These are phyloP conservation scores for Meteorus colon DNA, from an alignment of 2,888 invertebrate genomes.

Conservation along the genomic window DNA sequence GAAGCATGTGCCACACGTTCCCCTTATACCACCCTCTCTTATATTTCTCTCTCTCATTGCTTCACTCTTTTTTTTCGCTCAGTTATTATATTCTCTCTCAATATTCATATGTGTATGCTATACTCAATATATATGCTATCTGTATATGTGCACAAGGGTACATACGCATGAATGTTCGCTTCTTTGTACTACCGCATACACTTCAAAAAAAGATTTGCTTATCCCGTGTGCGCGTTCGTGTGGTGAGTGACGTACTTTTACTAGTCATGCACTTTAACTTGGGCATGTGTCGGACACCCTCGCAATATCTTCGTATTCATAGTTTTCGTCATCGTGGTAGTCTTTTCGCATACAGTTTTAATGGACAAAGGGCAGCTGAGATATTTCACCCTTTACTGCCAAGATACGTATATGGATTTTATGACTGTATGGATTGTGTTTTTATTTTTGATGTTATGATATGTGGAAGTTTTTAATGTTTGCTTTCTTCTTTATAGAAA, in stretches of 20 bases:
- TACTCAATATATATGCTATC: not conserved
- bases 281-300: constrained; percentile 37
- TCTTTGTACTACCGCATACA: constrained; percentile 32
- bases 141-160: constrained; percentile 4
- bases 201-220: not conserved
- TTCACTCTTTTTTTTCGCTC: constrained; percentile 20
- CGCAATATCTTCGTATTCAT: constrained; percentile 22
- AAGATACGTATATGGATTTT: not conserved
- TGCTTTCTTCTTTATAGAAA: too few relatives aligned
- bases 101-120: not conserved
- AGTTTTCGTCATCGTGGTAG: constrained; percentile 4
- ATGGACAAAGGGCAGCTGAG: constrained; percentile 43
- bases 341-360: constrained; percentile 5
- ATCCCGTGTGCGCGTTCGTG: not conserved
- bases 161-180: constrained; percentile 3
- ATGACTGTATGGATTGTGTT: not conserved
- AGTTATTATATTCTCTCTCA: constrained; percentile 19
- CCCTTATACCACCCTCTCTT: constrained; percentile 27
- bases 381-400: constrained; percentile 19
- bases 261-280: not conserved
- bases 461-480: too few relatives aligned
- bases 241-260: not conserved
- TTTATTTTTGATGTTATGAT: not conserved
- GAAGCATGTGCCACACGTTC: constrained; percentile 52
- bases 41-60: constrained; percentile 22